Conservation (phyloP, 2,113 vertebrate genomes). For the Pithys albifrons region DNA sequence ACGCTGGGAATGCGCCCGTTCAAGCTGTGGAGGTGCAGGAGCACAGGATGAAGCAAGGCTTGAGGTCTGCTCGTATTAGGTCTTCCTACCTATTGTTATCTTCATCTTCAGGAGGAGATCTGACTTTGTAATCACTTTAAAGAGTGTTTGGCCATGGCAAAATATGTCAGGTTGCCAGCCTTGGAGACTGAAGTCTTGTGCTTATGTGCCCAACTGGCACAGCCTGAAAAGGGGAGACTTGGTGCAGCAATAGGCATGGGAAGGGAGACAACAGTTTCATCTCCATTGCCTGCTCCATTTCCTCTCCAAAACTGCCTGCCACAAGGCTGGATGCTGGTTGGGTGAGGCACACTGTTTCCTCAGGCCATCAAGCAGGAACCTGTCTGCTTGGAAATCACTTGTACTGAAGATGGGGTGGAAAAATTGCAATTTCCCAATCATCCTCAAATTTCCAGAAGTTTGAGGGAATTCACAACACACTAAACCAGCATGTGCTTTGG, state of each 20-base stretch:
- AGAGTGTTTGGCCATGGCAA: neutral
- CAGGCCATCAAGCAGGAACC: neutral
- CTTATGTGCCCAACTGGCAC: neutral
- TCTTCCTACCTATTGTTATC: constrained; percentile 2
- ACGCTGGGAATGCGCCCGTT: constrained; percentile 39
- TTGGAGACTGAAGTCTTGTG: neutral
- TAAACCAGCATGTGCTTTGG: neutral
- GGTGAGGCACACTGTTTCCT: rapidly evolving
- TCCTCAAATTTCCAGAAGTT: neutral
- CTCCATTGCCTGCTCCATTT: neutral
- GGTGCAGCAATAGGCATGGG: neutral
- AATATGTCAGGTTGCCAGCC: neutral
- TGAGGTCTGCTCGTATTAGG: neutral
- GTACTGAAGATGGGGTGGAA: neutral
- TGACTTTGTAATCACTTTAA: neutral
- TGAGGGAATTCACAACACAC: neutral
- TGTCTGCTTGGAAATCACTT: neutral
- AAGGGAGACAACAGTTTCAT: neutral
- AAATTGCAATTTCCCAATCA: neutral
- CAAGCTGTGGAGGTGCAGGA: neutral
- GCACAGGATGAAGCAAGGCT: neutral
- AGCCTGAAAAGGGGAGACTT: neutral
- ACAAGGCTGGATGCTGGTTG: neutral
- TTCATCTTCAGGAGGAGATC: constrained; percentile 1
- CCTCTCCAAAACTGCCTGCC: neutral